Base-by-base conservation (phyloP, 2,888 invertebrate species). In the Torymus aiolomorphi region DNA sequence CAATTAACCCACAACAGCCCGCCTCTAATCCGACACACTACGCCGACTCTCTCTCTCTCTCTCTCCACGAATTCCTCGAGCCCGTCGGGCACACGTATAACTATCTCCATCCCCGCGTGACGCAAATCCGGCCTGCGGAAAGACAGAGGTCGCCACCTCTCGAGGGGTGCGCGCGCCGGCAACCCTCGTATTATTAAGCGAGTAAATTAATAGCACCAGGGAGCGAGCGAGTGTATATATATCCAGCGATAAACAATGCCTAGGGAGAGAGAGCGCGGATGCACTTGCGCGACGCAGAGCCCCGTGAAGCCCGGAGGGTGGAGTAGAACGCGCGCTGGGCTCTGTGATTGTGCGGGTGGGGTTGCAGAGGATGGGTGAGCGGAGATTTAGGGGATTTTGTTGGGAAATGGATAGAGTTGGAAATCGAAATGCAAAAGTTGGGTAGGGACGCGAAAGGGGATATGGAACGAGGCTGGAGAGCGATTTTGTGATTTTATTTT, bases 241-340 rank as follows among this genome's bases (percentile, higher is more conserved):
- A 88, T 87, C 87, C 87, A 84, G 84, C 82, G 86, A 89, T 88
- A 89, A 89, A 89, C 89, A 89, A 89, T 89, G 86, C 85, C 42
- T 42, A 42, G 8, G 8, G 42, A 42, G 42, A 42, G 42, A 42
- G 8, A 42, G 42, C 42, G 8, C 42, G 42, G 56, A 66, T 77
- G 72, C 77, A 77, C 77, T 77, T 77, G 67, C 49, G 69, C 16
- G 59, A 20, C 49, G 13, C 63, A 49, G 65, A 74, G 10, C 56
- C 49, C 72, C 63, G 63, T 59, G 61, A 65, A 42, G 20, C 31
- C 42, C 18, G 13, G 42, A 51, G 54, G 73, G 42, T 42, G 42
- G 51, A 59, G 49, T 14, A 16, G 16, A 10, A 52, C 16, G 14
- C 11, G n/a, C 51, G 16, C 20, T 10, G 42, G 42, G 42, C 42